These are phyloP conservation scores for Sycophaga agraensis DNA, from an alignment of 1,140 invertebrate genomes.

Conservation along the genomic window DNA sequence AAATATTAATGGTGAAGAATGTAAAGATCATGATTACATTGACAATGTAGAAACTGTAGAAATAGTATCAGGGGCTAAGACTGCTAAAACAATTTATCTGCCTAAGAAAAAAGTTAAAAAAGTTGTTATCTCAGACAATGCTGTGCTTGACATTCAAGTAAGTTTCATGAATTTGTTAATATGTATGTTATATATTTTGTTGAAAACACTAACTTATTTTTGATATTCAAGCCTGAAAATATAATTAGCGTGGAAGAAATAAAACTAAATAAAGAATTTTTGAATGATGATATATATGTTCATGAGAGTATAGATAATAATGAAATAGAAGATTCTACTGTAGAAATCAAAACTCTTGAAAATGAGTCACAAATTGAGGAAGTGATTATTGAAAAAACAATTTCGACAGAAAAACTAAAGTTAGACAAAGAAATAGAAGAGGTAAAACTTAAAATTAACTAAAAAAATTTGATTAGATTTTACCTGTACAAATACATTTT, in stretches of 20 bases:
- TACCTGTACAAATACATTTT: no score
- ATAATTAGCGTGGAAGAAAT: slow-evolving; percentile 28
- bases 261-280: slow-evolving; percentile 26
- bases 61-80: slow-evolving; percentile 23
- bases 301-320: slow-evolving; percentile 39
- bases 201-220: background rate
- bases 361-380: slow-evolving; percentile 35
- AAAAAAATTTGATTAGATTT: no score
- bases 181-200: background rate
- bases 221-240: slow-evolving; percentile 12
- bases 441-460: no score
- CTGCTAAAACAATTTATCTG: slow-evolving; percentile 17
- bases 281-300: slow-evolving; percentile 30
- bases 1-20: slow-evolving; percentile 43
- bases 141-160: slow-evolving; percentile 3
- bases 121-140: slow-evolving; percentile 26
- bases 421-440: slow-evolving; percentile 34
- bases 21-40: slow-evolving; percentile 53
- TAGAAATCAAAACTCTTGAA: background rate
- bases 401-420: background rate
- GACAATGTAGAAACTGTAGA: slow-evolving; percentile 42
- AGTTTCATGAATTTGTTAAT: background rate
- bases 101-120: slow-evolving; percentile 29
- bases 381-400: slow-evolving; percentile 42
- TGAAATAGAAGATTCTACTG: slow-evolving; percentile 35